Evolutionary conservation across 2,797 vertebrate genomes (phyloP), one percentile per base, ranked within the genome.

Genomic region (Amazona ochrocephala): DNA sequence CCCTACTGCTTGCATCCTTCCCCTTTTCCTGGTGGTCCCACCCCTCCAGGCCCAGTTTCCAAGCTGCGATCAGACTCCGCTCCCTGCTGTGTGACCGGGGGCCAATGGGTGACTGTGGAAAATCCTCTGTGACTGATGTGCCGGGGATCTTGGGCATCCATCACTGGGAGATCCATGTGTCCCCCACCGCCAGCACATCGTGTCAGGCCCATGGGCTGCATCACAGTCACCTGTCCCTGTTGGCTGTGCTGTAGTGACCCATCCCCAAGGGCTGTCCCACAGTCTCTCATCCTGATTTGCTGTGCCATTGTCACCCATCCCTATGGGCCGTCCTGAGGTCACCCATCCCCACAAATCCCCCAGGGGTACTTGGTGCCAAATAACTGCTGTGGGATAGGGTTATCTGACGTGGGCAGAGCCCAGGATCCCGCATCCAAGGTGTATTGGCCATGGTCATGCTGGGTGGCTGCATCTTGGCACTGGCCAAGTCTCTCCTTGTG

Each of bases 371-470:
- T 23, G 23, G 4, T n/a, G 68, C 41, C 87, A 58, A 53, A 1
- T 18, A 56, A 32, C 24, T 29, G 68, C 77, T 45, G 39, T 14
- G 71, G 79, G 71, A 44, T 0, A 3, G 75, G 61, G 53, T 26
- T 5, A 11, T 65, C n/a, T 54, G 3, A 1, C 1, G 1, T 3
- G 15, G 24, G 27, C 1, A 0, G 30, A 47, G 17, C 14, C 23
- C 0, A 1, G 56, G 70, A 12, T 65, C 44, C 56, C 23, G 2
- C 50, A 13, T 23, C 5, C 0, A 0, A 9, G 45, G 27, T 1
- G 15, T 5, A 1, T 8, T 51, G 87, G 37, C 50, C 3, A 0
- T 1, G 16, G 41, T 37, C 0, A 0, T 2, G 4, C 4, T 2
- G 2, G 10, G 85, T 3, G 27, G 84, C 62, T 34, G 0, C 66